Base-by-base conservation (phyloP, 1,140 invertebrate species). In the Drosophila bocqueti region DNA sequence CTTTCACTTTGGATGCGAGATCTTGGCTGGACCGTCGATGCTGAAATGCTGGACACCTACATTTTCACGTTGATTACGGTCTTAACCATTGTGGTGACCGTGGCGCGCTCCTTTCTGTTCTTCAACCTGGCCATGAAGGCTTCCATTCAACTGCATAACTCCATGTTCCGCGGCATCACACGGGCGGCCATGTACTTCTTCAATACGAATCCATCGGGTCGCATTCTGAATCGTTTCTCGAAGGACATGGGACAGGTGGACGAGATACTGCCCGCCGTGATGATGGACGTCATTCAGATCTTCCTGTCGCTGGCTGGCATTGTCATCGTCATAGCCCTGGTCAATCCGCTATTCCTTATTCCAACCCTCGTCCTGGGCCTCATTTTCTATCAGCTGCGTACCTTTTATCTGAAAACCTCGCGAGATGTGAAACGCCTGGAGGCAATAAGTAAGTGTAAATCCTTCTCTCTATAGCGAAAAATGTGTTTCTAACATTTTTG, bases 161-260 rank as follows among this genome's bases (percentile, higher is more conserved):
- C 93, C 29, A 98, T 98, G 97, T 98, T 98, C 84, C 91, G 92
- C 8, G 94, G 95, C 18, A 95, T 98, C 36, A 95, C 96, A 1
- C 94, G 95, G 0, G 95, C 96, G 0, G 95, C 96, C 2, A 97
- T 98, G 95, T 94, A 95, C 0, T 98, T 98, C 92, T 98, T 98
- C 93, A 96, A 97, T 85, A 94, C 94, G 15, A 98, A 97, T 93
- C 96, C 96, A 2, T 95, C 95, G 8, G 96, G 96, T 5, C 93
- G 96, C 3, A 96, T 96, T 79, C 92, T 96, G 34, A 96, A 98
- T 91, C 94, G 97, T 60, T 98, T 97, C 93, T 96, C 96, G 0
- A 97, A 97, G 93, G 97, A 98, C 86, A 96, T 98, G 93, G 97
- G 97, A 9, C 95, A 96, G 34, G 95, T 98, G 31, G 98, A 98